Percentiles rank a stretch among this genome's conserved stretches.
phyloP scores from a whole-genome alignment of 2,797 vertebrate genomes.

The Megaceryle alcyon region DNA sequence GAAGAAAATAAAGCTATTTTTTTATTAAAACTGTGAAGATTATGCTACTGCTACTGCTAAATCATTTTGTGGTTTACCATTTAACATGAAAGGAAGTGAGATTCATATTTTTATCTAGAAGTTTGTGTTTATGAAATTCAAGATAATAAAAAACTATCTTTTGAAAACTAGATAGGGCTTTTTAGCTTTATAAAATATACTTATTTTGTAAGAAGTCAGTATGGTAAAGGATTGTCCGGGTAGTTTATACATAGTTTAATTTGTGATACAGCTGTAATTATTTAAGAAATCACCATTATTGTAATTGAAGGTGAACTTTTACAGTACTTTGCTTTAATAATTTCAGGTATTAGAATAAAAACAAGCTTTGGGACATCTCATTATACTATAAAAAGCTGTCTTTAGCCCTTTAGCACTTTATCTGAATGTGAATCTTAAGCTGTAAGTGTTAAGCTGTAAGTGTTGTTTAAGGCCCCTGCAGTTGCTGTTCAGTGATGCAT shows the following conservation, averaged over 20 bases:
- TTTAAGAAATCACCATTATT: background rate
- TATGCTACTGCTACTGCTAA: background rate
- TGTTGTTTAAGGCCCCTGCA: background rate
- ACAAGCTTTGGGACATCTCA: background rate
- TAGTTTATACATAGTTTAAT: background rate
- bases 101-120: background rate
- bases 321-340: background rate
- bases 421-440: background rate
- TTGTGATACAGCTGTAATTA: background rate
- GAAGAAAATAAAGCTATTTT: background rate
- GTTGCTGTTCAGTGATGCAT: background rate
- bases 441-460: background rate
- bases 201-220: background rate
- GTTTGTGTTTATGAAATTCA: background rate
- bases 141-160: background rate
- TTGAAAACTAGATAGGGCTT: background rate
- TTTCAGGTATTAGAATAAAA: background rate
- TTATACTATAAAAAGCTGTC: background rate
- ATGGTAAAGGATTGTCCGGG: background rate
- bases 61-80: background rate
- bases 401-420: background rate
- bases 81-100: background rate
- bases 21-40: background rate
- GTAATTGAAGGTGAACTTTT: background rate
- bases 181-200: background rate